Percentiles rank a stretch among this genome's conserved stretches.
Evolutionary conservation across 2,797 vertebrate genomes (phyloP).

Genomic region (Siniperca undulata): DNA sequence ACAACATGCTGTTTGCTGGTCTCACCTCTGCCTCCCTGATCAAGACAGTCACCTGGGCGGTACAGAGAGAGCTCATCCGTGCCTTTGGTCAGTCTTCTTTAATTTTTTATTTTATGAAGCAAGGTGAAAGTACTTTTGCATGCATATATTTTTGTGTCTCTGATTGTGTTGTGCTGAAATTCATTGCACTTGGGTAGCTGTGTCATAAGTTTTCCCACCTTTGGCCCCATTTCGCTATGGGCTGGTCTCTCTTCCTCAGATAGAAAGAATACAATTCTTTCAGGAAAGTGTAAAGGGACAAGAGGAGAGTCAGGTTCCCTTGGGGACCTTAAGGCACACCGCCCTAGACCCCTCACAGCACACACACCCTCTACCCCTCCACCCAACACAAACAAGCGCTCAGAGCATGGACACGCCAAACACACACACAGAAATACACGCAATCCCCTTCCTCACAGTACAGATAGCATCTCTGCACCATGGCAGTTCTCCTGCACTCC

Average conservation of each 20-base stretch:
- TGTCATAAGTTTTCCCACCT: constrained; percentile 73
- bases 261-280: constrained; percentile 89
- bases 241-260: constrained; percentile 89
- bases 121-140: neutral
- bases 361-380: constrained; percentile 78
- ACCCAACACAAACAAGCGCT: constrained; percentile 83
- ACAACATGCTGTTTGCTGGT: constrained; percentile 96
- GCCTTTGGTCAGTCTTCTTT: constrained; percentile 91
- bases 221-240: constrained; percentile 83
- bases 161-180: constrained; percentile 39
- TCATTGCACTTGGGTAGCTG: constrained; percentile 54
- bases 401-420: constrained; percentile 62
- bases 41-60: constrained; percentile 93
- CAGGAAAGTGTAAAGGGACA: constrained; percentile 87
- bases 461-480: constrained; percentile 80
- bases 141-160: neutral
- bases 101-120: neutral
- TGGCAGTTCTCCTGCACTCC: constrained; percentile 66
- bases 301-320: constrained; percentile 80
- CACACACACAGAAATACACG: constrained; percentile 51
- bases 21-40: constrained; percentile 95
- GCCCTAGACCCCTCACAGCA: constrained; percentile 77
- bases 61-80: constrained; percentile 93
- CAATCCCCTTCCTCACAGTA: constrained; percentile 73
- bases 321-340: constrained; percentile 76